Conservation (phyloP, 2,113 vertebrate genomes). For the Malurus elegans region DNA sequence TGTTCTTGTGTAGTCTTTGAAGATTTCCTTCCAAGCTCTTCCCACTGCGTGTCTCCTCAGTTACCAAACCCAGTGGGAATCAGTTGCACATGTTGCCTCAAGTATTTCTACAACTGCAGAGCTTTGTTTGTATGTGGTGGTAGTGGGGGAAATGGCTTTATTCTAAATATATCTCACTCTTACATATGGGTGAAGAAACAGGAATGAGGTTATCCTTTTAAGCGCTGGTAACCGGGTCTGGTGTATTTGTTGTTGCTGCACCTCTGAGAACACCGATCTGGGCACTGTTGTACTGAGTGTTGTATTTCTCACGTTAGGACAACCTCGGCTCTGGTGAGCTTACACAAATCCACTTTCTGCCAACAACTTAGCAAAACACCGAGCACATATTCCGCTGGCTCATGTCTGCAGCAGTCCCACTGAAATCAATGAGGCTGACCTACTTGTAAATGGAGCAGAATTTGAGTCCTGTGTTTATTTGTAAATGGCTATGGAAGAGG, state of each 20-base stretch:
- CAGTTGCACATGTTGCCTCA: not conserved
- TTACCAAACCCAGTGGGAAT: constrained; percentile 10
- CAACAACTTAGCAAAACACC: constrained; percentile 44
- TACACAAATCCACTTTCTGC: constrained; percentile 18
- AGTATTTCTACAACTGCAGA: constrained; percentile 29
- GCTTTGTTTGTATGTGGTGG: constrained; percentile 38
- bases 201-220: constrained; percentile 28
- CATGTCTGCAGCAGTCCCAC: constrained; percentile 26
- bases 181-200: constrained; percentile 14
- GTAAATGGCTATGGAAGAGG: not conserved
- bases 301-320: constrained; percentile 22
- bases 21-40: constrained; percentile 13
- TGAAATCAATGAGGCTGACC: constrained; percentile 10
- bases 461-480: constrained; percentile 42
- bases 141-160: constrained; percentile 27
- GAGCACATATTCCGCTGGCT: constrained; percentile 51
- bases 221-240: not conserved
- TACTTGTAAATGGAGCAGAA: constrained; percentile 3
- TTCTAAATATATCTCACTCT: constrained; percentile 39
- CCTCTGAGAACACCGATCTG: not conserved
- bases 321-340: constrained; percentile 19
- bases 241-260: constrained; percentile 4
- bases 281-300: not conserved
- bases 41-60: not conserved
- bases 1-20: not conserved